A percentile compares a stretch with the other conserved stretches of the same genome.
Conservation (phyloP, 2,113 vertebrate species). For the Cichladusa arquata region DNA sequence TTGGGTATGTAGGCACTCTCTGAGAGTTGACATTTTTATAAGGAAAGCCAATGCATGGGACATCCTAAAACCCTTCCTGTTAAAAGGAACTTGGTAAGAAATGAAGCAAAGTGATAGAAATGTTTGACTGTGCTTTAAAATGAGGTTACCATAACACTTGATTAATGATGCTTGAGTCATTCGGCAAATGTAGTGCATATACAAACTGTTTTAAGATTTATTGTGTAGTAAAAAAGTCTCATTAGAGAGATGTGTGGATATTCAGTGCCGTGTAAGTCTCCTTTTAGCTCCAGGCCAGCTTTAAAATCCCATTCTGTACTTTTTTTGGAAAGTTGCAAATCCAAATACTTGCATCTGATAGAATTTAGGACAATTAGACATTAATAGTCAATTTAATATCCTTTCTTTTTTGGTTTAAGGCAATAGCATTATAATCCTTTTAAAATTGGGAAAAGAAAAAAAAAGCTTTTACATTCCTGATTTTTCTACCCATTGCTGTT, state of each 20-base stretch:
- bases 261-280: not conserved
- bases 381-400: not conserved
- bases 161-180: conserved; percentile 14
- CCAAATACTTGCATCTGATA: not conserved
- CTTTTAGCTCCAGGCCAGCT: not conserved
- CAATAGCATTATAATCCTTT: not conserved
- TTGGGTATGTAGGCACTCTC: not conserved
- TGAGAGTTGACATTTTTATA: conserved; percentile 13
- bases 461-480: not conserved
- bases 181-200: not conserved
- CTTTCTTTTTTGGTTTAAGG: not conserved
- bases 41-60: not conserved
- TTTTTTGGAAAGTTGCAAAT: not conserved
- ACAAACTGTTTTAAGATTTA: conserved; percentile 37
- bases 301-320: not conserved
- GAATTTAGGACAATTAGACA: not conserved
- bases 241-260: conserved; percentile 29
- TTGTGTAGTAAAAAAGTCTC: conserved; percentile 43
- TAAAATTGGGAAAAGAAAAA: not conserved
- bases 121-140: not conserved
- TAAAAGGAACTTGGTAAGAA: conserved; percentile 5
- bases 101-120: not conserved
- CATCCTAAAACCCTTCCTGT: conserved; percentile 21
- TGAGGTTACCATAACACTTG: conserved; percentile 25
- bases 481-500: not conserved